Evolutionary conservation across 2,797 vertebrate genomes (phyloP).

Genomic region (Acanthiza pusilla): DNA sequence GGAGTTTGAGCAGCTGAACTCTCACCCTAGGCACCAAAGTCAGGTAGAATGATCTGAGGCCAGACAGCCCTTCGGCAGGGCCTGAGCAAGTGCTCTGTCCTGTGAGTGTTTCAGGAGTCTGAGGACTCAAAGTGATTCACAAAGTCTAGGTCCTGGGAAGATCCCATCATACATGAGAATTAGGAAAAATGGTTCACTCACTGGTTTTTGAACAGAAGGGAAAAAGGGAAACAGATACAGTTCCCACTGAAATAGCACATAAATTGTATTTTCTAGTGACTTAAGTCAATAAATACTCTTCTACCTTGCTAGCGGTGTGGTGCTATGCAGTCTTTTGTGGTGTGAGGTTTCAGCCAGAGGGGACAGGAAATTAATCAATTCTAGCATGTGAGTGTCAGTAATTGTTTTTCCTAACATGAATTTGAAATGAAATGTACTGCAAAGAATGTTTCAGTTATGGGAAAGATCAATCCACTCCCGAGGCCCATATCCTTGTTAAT

Average conservation of each 20-base stretch:
- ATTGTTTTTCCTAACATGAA: conserved; percentile 26
- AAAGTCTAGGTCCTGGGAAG: not conserved
- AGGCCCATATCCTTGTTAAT: conserved; percentile 38
- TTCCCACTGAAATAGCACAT: not conserved
- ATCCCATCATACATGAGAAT: not conserved
- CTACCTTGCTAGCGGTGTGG: not conserved
- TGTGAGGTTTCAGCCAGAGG: not conserved
- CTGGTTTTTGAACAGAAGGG: not conserved
- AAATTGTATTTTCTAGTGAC: not conserved
- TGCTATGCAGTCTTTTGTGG: not conserved
- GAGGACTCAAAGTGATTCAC: not conserved
- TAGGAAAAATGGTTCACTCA: not conserved
- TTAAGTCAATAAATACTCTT: not conserved
- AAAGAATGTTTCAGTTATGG: conserved; percentile 20
- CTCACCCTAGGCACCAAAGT: not conserved
- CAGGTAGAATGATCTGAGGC: not conserved
- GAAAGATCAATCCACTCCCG: conserved; percentile 47
- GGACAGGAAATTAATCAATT: conserved; percentile 12
- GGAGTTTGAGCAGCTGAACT: not conserved
- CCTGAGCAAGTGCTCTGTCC: not conserved
- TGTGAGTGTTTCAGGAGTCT: not conserved
- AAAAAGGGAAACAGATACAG: not conserved
- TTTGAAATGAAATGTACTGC: conserved; percentile 24
- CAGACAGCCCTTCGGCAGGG: not conserved
- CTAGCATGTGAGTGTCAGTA: conserved; percentile 6